A percentile compares a stretch with the other conserved stretches of the same genome.
Conservation (phyloP, 2,888 invertebrate genomes). For the Chloroclystis v-ata region DNA sequence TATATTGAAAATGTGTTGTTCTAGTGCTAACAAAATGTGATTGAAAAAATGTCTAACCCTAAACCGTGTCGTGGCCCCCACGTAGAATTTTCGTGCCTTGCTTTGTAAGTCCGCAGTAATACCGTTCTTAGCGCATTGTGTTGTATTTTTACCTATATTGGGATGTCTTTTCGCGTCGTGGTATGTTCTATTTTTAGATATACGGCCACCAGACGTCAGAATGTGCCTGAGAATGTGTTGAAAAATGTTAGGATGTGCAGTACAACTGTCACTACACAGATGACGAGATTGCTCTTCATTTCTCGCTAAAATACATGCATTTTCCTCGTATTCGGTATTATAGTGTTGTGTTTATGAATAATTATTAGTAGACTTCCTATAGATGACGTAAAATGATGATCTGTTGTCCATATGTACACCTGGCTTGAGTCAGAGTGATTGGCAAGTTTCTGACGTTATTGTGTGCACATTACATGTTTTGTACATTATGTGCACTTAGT, state of each 20-base stretch:
- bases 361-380: constrained; percentile 25
- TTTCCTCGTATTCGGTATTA: constrained; percentile 28
- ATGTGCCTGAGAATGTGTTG: constrained; percentile 54
- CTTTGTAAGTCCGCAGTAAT: constrained; percentile 70
- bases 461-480: constrained; percentile 25
- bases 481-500: constrained; percentile 27
- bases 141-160: constrained; percentile 73
- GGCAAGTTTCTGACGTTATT: constrained; percentile 29
- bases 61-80: constrained; percentile 76
- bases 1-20: constrained; percentile 65
- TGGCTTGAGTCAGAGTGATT: constrained; percentile 41
- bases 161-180: constrained; percentile 70
- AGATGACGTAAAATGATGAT: constrained; percentile 37
- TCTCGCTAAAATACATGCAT: constrained; percentile 31
- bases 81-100: constrained; percentile 67
- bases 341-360: constrained; percentile 17
- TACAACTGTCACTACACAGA: constrained; percentile 27
- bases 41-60: constrained; percentile 72
- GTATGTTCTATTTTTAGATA: constrained; percentile 74
- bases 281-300: constrained; percentile 29
- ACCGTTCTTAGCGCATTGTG: constrained; percentile 59
- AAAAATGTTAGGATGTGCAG: constrained; percentile 49
- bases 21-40: constrained; percentile 66
- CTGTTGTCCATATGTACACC: constrained; percentile 32
- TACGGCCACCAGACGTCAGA: constrained; percentile 61